Conservation (phyloP, 2,797 vertebrate genomes). For the Zenarchopterus dispar region DNA sequence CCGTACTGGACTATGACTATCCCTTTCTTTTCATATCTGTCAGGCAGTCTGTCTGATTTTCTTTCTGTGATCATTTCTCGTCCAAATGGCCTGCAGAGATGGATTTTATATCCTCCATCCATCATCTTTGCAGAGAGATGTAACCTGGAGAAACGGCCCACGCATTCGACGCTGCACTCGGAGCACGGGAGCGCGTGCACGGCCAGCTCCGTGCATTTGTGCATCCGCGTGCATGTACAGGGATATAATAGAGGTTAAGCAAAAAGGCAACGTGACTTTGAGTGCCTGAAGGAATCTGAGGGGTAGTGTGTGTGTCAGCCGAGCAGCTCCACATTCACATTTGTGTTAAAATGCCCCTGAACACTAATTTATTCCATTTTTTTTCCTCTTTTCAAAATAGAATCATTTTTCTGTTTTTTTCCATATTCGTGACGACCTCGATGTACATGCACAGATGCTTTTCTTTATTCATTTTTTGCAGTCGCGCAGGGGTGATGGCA, state of each 20-base stretch:
- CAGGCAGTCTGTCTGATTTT: no score
- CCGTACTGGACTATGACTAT: no score
- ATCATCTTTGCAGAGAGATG: conserved; percentile 63
- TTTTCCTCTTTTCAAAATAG: background rate
- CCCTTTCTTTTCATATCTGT: no score
- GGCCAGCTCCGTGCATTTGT: background rate
- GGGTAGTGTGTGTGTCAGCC: conserved; percentile 22
- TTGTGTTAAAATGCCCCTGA: conserved; percentile 40
- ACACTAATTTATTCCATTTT: conserved; percentile 20
- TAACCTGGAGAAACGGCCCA: conserved; percentile 65
- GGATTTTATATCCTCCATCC: conserved; percentile 66
- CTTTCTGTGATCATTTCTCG: conserved; percentile 37
- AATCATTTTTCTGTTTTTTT: background rate
- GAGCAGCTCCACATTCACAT: conserved; percentile 28
- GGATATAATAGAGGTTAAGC: conserved; percentile 68
- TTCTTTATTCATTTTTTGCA: no score
- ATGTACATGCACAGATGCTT: background rate
- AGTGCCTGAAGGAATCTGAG: conserved; percentile 36
- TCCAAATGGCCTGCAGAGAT: conserved; percentile 56
- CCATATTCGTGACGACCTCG: conserved; percentile 1
- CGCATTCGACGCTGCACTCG: conserved; percentile 31
- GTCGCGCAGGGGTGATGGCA: background rate
- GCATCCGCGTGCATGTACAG: background rate
- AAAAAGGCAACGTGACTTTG: conserved; percentile 58
- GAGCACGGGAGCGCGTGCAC: background rate